Conservation (phyloP, 1,140 invertebrate genomes). For the Pteromalus puparum region DNA sequence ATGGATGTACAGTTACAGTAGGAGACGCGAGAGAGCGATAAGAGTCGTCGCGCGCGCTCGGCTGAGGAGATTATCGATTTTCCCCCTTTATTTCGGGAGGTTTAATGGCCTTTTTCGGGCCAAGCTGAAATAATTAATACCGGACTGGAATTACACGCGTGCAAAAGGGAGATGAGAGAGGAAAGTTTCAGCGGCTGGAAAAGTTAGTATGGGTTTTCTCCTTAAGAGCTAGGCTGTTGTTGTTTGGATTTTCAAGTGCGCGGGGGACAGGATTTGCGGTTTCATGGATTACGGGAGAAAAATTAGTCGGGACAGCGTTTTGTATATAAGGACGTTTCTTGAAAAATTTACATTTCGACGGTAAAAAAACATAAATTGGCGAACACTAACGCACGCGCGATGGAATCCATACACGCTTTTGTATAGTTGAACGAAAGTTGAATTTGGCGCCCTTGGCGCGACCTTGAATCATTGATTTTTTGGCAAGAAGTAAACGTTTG, state of each 20-base stretch:
- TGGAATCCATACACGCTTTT: not conserved
- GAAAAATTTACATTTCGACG: too few species aligned
- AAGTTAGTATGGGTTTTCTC: too few species aligned
- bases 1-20: not conserved
- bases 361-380: too few species aligned
- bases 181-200: too few species aligned
- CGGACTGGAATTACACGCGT: not conserved
- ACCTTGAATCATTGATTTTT: constrained; percentile 48
- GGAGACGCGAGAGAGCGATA: too few species aligned
- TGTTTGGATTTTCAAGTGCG: not conserved
- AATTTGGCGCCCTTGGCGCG: constrained; percentile 29
- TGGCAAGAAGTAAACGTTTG: not conserved
- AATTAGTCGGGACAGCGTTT: too few species aligned
- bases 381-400: not conserved
- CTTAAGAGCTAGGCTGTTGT: not conserved
- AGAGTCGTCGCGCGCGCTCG: too few species aligned
- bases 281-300: too few species aligned
- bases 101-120: not conserved
- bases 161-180: not conserved
- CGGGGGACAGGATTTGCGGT: not conserved
- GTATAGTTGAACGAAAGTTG: not conserved
- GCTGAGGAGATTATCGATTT: not conserved
- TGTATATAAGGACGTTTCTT: too few species aligned
- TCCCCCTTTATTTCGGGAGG: not conserved
- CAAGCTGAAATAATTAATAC: not conserved